Percentiles rank a stretch among this genome's conserved stretches.
These are phyloP conservation scores for Saccostrea glomerata DNA, from an alignment of 1,140 invertebrate species.

Conservation along the genomic window DNA sequence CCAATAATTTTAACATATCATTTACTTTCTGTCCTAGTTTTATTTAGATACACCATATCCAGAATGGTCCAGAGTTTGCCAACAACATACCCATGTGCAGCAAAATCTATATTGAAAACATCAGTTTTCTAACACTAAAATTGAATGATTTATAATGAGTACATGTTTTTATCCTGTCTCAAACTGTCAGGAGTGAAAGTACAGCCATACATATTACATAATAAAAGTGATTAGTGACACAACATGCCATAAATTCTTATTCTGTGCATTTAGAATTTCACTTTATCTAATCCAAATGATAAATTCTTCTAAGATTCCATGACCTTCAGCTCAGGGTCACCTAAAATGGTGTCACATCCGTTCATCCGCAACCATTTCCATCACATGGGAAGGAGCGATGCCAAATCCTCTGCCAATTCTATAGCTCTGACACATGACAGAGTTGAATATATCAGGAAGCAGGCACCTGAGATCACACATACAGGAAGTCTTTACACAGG, in stretches of 20 bases:
- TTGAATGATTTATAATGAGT: constrained; percentile 35
- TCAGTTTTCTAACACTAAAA: constrained; percentile 11
- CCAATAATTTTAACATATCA: constrained; percentile 37
- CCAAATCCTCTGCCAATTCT: constrained; percentile 14
- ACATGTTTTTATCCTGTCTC: neutral
- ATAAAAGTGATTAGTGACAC: constrained; percentile 27
- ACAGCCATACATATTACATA: constrained; percentile 36
- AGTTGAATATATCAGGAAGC: constrained; percentile 6
- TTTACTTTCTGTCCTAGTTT: constrained; percentile 10
- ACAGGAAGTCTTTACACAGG: neutral
- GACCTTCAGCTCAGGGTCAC: constrained; percentile 20
- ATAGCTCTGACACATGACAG: constrained; percentile 30
- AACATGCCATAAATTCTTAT: constrained; percentile 35
- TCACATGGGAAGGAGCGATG: constrained; percentile 22
- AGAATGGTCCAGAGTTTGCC: neutral
- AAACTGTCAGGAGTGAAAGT: constrained; percentile 9
- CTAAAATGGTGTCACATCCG: constrained; percentile 21
- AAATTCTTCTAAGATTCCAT: constrained; percentile 36
- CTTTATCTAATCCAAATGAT: constrained; percentile 34
- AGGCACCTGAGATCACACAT: neutral
- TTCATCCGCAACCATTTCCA: constrained; percentile 33
- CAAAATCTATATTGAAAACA: neutral
- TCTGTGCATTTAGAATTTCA: constrained; percentile 29
- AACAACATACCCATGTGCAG: constrained; percentile 28
- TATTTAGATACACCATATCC: neutral